Evolutionary conservation across 2,888 invertebrate species (phyloP), one percentile per base, ranked within the genome.

Genomic region (Plebejus argus): DNA sequence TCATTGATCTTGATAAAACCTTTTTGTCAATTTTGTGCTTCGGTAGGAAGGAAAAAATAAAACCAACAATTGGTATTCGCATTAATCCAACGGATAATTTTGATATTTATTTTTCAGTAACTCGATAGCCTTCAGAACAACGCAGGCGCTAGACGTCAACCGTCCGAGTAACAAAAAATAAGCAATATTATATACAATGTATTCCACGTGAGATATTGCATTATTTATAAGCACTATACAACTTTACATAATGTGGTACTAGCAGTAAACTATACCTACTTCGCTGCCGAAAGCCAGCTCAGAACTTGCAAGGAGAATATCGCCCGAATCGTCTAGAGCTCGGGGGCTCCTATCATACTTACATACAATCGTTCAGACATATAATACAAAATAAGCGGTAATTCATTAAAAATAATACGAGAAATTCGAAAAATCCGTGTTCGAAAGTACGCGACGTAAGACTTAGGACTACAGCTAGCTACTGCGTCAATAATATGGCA

Each of bases 221-320:
- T 85, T 89, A 90, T 89, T 89, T 90, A 90, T 90, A 90, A 92
- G 92, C 91, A 89, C 89, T 93, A 91, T 92, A 93, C 92, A 92
- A 89, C 87, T 91, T 90, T 91, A 91, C 89, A 90, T 87, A 83
- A 83, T 86, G 82, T 86, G 85, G 86, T 87, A 86, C 85, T 89
- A 90, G 91, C 83, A 83, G 86, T 81, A 81, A 83, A 84, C 79
- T 83, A 83, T 79, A 82, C 82, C 79, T 82, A 84, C 81, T 79
- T 82, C 80, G 83, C 84, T 85, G 85, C 82, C 81, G 81, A 81
- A 80, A 81, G 82, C 79, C 80, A 83, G 81, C 82, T 82, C 83
- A 80, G 81, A 78, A 81, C 79, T 78, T 81, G 79, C 78, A 79
- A 78, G 72, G 70, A 76, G 76, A 77, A 72, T 75, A 77, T 70